Evolutionary conservation across 1,140 invertebrate species (phyloP).

Genomic region (Cherax destructor): DNA sequence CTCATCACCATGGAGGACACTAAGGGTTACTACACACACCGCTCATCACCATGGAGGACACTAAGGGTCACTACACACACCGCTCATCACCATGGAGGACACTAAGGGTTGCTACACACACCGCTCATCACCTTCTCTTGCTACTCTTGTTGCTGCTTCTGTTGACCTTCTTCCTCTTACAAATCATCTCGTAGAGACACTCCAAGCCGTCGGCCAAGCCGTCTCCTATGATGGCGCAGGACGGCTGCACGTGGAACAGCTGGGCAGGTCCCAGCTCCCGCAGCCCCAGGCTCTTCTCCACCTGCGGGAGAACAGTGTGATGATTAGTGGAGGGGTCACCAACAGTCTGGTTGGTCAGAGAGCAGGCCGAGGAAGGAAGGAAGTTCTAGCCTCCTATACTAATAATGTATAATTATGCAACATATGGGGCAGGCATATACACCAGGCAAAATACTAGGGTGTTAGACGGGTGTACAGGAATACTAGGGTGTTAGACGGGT

Average conservation of each 20-base stretch:
- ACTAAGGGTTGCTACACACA: neutral
- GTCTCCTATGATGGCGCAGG: constrained; percentile 63
- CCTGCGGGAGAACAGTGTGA: neutral
- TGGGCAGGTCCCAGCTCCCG: constrained; percentile 46
- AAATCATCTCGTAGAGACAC: constrained; percentile 59
- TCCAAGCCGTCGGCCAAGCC: constrained; percentile 56
- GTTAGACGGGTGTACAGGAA: no score
- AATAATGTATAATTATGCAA: no score
- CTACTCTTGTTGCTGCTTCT: constrained; percentile 27
- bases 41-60: no score
- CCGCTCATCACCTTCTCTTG: constrained; percentile 36
- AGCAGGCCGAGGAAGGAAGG: neutral
- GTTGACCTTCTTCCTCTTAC: constrained; percentile 58
- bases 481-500: no score
- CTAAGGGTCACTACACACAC: no score
- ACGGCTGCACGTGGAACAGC: constrained; percentile 62
- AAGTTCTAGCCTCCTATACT: no score
- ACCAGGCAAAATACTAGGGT: no score
- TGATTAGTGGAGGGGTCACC: no score
- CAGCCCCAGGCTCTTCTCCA: constrained; percentile 63
- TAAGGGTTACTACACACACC: no score
- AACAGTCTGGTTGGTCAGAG: neutral
- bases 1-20: no score
- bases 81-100: neutral
- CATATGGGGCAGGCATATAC: no score